phyloP scores from a whole-genome alignment of 1,140 invertebrate species.

The Mactra quadrangularis region DNA sequence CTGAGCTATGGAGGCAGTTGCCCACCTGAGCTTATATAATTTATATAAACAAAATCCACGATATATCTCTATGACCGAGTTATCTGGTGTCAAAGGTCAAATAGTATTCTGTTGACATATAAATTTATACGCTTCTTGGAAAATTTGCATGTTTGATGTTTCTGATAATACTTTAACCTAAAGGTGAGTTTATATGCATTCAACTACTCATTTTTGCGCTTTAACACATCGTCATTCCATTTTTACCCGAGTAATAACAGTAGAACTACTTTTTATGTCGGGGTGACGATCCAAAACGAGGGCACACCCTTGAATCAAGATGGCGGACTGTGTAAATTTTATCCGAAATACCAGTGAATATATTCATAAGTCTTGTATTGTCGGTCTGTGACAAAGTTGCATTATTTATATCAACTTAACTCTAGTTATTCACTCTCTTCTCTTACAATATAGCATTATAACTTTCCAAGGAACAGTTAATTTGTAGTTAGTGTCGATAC shows the following conservation, averaged over 20 bases:
- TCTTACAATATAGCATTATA: not conserved
- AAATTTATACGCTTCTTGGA: constrained; percentile 12
- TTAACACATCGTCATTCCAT: too few species aligned
- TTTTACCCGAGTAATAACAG: not conserved
- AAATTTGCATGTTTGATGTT: too few species aligned
- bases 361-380: not conserved
- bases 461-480: not conserved
- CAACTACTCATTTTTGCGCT: too few species aligned
- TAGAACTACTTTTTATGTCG: constrained; percentile 34
- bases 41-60: too few species aligned
- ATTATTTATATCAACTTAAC: too few species aligned
- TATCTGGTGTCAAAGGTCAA: not conserved
- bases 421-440: too few species aligned
- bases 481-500: not conserved
- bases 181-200: too few species aligned
- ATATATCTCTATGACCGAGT: too few species aligned
- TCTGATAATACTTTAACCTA: too few species aligned
- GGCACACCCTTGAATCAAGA: constrained; percentile 65
- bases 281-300: constrained; percentile 62
- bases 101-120: constrained; percentile 13
- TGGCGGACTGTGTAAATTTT: constrained; percentile 56
- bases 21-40: too few species aligned
- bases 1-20: constrained; percentile 93
- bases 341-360: not conserved
- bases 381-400: too few species aligned